Evolutionary conservation across 2,113 vertebrate genomes (phyloP).

Genomic region (Panthera tigris): DNA sequence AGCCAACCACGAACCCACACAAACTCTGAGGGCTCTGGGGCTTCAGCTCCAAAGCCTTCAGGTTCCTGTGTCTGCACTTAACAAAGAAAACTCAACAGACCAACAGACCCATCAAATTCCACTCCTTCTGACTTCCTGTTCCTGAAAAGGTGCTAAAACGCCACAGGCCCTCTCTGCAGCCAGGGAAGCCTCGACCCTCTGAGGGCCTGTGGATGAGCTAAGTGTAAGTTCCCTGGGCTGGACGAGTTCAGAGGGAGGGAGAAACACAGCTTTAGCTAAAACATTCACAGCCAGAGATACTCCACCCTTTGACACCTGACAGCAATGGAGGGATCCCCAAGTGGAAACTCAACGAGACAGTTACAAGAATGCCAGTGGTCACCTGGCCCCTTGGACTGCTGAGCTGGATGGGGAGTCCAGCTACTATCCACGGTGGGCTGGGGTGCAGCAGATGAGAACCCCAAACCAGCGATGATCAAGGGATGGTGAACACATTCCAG

Average conservation of each 20-base stretch:
- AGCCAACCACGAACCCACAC: background rate
- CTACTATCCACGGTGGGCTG: rapidly evolving
- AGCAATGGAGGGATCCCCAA: background rate
- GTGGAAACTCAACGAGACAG: background rate
- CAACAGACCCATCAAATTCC: background rate
- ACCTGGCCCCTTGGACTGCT: background rate
- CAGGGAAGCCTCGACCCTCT: background rate
- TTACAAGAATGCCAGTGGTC: background rate
- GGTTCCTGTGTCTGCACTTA: background rate
- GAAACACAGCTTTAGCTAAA: background rate
- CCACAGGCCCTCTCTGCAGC: background rate
- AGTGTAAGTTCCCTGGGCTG: background rate
- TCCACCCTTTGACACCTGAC: background rate
- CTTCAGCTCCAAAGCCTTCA: background rate
- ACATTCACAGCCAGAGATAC: background rate
- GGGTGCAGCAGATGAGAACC: background rate
- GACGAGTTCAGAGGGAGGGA: background rate
- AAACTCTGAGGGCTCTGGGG: background rate
- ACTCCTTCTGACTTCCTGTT: background rate
- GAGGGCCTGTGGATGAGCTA: background rate
- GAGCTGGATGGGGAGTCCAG: background rate
- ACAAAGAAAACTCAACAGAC: background rate
- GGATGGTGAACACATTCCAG: background rate
- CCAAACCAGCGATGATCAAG: background rate
- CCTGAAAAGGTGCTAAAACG: background rate